These are phyloP conservation scores for Mesitornis unicolor DNA, from an alignment of 2,113 vertebrate genomes.

Conservation along the genomic window DNA sequence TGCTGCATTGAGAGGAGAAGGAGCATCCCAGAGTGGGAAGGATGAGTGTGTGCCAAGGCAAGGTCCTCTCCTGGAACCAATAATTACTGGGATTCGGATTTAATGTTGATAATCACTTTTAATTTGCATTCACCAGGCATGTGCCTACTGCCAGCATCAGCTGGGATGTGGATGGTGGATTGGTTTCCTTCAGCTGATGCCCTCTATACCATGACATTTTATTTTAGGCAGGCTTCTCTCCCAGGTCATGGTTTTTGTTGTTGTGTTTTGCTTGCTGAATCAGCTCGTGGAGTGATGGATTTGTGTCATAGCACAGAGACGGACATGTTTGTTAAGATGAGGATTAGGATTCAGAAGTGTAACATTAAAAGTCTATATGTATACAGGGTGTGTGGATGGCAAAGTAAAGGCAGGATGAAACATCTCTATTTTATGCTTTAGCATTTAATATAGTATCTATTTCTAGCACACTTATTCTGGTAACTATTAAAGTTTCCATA, in stretches of 20 bases:
- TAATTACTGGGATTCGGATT: not conserved
- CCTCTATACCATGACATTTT: not conserved
- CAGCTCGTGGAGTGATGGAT: not conserved
- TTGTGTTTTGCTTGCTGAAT: not conserved
- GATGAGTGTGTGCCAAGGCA: not conserved
- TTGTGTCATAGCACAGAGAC: no score
- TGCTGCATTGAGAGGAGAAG: not conserved
- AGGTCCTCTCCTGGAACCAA: not conserved
- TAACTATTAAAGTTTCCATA: not conserved
- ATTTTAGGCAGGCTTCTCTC: not conserved
- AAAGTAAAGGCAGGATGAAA: not conserved
- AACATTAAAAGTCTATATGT: not conserved
- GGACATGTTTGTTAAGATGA: not conserved
- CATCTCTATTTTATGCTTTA: not conserved
- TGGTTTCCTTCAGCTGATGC: not conserved
- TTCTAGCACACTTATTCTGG: not conserved
- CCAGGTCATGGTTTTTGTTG: not conserved
- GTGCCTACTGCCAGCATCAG: not conserved
- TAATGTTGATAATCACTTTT: not conserved
- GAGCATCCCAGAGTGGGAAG: rapidly evolving
- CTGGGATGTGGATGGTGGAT: no score
- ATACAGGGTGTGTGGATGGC: not conserved
- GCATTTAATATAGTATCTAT: not conserved
- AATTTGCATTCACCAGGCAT: not conserved
- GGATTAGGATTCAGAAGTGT: not conserved